Conservation (phyloP, 2,113 vertebrate species). For the Albula glossodonta region DNA sequence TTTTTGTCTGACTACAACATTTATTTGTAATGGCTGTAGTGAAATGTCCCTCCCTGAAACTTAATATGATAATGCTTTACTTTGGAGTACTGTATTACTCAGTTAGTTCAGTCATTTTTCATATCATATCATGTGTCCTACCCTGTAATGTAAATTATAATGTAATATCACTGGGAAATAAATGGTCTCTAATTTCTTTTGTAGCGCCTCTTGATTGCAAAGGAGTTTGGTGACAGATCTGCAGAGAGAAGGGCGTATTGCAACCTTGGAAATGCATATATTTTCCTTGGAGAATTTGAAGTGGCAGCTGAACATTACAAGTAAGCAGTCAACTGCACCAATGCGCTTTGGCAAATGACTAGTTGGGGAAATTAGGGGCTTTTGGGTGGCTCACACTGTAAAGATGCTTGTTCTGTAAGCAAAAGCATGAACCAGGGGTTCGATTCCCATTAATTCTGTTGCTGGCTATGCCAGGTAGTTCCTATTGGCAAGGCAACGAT, state of each 20-base stretch:
- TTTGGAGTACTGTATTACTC: not conserved
- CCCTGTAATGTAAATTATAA: conserved; percentile 19
- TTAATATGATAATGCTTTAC: not conserved
- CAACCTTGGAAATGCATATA: conserved; percentile 93
- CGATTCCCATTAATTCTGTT: no score
- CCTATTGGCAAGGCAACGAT: no score
- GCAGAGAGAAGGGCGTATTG: conserved; percentile 96
- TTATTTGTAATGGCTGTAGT: not conserved
- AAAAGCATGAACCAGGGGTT: no score
- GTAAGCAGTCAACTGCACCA: conserved; percentile 67
- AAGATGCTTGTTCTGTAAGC: not conserved
- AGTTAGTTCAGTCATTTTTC: not conserved
- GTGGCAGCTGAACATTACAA: conserved; percentile 92
- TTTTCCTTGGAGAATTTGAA: conserved; percentile 94
- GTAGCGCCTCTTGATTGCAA: conserved; percentile 91
- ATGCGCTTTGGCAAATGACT: not conserved
- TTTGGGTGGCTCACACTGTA: not conserved
- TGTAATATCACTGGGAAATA: not conserved
- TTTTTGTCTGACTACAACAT: not conserved
- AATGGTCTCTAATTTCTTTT: conserved; percentile 27
- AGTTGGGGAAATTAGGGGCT: no score
- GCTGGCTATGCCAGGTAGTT: no score
- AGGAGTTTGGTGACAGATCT: conserved; percentile 93
- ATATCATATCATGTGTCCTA: conserved; percentile 10
- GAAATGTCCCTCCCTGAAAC: not conserved